Conservation (phyloP, 2,797 vertebrate species). For the Acomys russatus region DNA sequence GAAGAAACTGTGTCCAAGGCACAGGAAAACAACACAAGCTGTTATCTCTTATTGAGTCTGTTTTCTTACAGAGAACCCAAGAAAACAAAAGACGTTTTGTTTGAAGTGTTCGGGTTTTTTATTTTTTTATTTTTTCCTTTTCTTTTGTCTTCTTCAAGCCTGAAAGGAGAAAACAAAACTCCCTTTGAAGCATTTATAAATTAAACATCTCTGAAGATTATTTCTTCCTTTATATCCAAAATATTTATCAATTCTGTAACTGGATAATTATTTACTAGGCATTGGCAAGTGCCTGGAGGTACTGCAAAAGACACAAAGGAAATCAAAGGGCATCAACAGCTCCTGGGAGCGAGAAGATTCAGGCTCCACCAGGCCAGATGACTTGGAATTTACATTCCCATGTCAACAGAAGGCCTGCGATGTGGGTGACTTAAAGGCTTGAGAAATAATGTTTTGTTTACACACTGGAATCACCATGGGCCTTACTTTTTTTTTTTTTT, state of each 20-base stretch:
- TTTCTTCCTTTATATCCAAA: constrained; percentile 70
- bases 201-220: constrained; percentile 68
- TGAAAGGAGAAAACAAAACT: neutral
- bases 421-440: neutral
- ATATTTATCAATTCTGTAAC: constrained; percentile 71
- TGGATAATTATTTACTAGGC: constrained; percentile 43
- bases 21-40: constrained; percentile 79
- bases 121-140: neutral
- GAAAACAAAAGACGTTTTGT: constrained; percentile 78
- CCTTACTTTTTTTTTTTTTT: neutral
- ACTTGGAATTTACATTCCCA: neutral
- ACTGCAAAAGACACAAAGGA: neutral
- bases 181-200: constrained; percentile 78
- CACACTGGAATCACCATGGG: neutral
- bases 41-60: constrained; percentile 80
- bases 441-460: neutral
- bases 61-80: constrained; percentile 71
- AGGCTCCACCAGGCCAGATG: neutral
- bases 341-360: neutral
- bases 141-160: constrained; percentile 66
- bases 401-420: neutral
- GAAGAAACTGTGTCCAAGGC: constrained; percentile 67
- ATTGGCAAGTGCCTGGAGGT: neutral
- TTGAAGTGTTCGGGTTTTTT: constrained; percentile 65
- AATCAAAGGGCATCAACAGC: neutral